Conservation (phyloP, 2,797 vertebrate species). For the Gambusia yucatana region DNA sequence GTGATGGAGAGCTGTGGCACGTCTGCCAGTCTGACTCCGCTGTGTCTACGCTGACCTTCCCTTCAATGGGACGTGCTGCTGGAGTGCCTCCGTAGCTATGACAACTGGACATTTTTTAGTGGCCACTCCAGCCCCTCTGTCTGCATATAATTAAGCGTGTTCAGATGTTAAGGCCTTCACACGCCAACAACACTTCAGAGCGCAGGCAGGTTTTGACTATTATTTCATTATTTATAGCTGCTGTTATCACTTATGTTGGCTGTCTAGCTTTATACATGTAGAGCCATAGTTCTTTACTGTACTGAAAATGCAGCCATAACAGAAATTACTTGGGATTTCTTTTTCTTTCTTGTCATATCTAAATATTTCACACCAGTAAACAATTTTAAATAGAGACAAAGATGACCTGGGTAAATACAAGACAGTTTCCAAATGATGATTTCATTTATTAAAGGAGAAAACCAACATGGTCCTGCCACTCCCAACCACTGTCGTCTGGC, state of each 20-base stretch:
- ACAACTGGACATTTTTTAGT: slow-evolving; percentile 58
- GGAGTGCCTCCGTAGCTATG: slow-evolving; percentile 60
- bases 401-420: neutral
- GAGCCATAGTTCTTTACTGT: neutral
- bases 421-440: neutral
- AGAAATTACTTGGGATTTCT: neutral
- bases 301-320: neutral
- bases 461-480: neutral
- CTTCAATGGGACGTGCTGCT: slow-evolving; percentile 46
- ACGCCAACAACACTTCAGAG: slow-evolving; percentile 23
- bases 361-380: neutral
- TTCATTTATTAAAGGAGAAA: neutral
- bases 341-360: neutral
- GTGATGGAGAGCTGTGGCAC: slow-evolving; percentile 28
- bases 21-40: slow-evolving; percentile 53
- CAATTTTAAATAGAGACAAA: neutral
- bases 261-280: neutral
- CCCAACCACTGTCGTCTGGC: neutral
- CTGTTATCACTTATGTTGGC: neutral
- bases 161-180: slow-evolving; percentile 38
- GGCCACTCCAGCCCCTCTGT: slow-evolving; percentile 48
- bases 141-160: slow-evolving; percentile 55
- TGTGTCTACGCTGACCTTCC: slow-evolving; percentile 60
- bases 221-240: neutral
- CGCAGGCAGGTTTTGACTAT: slow-evolving; percentile 19